Percentiles rank a stretch among this genome's conserved stretches.
phyloP scores from a whole-genome alignment of 2,888 invertebrate species.

The Caenorhabditis sp. region DNA sequence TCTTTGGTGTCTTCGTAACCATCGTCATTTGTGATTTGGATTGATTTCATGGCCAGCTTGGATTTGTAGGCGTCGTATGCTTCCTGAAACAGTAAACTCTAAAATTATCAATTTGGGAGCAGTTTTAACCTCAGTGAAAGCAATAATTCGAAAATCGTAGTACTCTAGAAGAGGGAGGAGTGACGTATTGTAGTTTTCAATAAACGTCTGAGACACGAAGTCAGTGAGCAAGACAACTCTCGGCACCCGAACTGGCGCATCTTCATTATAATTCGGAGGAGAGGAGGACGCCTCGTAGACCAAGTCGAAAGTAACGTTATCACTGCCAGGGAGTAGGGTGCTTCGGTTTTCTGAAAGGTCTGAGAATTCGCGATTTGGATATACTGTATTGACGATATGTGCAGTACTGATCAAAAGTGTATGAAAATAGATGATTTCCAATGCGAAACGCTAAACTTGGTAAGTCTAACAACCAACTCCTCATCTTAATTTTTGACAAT shows the following conservation, averaged over 20 bases:
- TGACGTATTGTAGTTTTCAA: constrained; percentile 59
- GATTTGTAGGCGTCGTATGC: constrained; percentile 65
- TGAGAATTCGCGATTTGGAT: no score
- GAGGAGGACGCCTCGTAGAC: constrained; percentile 49
- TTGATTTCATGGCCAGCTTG: constrained; percentile 58
- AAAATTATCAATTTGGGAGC: neutral
- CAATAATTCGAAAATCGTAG: constrained; percentile 65
- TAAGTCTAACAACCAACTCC: no score
- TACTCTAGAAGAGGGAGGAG: constrained; percentile 47
- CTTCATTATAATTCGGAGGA: constrained; percentile 46
- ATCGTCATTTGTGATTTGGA: constrained; percentile 47
- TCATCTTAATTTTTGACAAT: no score
- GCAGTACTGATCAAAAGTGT: no score
- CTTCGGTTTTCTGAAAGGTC: constrained; percentile 13
- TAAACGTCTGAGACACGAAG: constrained; percentile 68
- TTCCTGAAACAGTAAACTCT: constrained; percentile 28
- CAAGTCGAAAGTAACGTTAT: constrained; percentile 62
- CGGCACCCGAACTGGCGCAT: constrained; percentile 42
- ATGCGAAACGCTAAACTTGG: no score
- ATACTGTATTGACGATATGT: no score
- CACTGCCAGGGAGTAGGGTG: constrained; percentile 42
- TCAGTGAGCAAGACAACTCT: constrained; percentile 72
- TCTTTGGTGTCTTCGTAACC: constrained; percentile 44
- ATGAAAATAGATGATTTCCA: no score
- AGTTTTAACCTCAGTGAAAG: constrained; percentile 51